These are phyloP conservation scores for Pentamera pediparva DNA, from an alignment of 53 echinoderm and acorn worm genomes.

Conservation along the genomic window DNA sequence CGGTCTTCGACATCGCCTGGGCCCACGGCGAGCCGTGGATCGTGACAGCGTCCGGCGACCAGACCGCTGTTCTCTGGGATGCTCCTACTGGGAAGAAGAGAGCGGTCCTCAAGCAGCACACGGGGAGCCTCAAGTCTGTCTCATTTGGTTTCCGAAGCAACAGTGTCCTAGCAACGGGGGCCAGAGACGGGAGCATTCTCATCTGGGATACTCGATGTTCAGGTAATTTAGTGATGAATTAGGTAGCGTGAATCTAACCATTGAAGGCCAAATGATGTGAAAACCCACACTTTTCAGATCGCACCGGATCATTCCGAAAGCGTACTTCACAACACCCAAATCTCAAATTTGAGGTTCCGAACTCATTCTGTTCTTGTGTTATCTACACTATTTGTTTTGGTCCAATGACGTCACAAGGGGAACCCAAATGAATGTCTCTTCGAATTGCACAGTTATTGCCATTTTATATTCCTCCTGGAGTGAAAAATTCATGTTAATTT, in stretches of 20 bases:
- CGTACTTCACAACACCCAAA: too few relatives aligned
- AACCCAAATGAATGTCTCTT: too few relatives aligned
- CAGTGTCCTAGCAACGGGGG: slow-evolving; percentile 74
- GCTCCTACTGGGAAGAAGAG: slow-evolving; percentile 38
- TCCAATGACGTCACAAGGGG: too few relatives aligned
- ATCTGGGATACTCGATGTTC: slow-evolving; percentile 72
- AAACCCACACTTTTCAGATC: too few relatives aligned
- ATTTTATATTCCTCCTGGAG: too few relatives aligned
- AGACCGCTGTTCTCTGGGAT: slow-evolving; percentile 95
- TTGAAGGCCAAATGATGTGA: not conserved
- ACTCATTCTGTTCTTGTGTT: too few relatives aligned
- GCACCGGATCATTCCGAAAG: too few relatives aligned
- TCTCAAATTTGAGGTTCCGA: too few relatives aligned
- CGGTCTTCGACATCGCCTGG: slow-evolving; percentile 94
- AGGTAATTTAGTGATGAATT: not conserved
- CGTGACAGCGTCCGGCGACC: slow-evolving; percentile 95
- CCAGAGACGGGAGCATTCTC: slow-evolving; percentile 90
- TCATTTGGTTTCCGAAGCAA: slow-evolving; percentile 61
- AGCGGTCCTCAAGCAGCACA: slow-evolving; percentile 75
- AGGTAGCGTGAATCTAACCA: not conserved
- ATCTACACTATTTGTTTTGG: too few relatives aligned
- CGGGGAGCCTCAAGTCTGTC: slow-evolving; percentile 87
- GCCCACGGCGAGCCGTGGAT: slow-evolving; percentile 59
- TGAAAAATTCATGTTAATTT: too few relatives aligned
- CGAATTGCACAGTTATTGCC: too few relatives aligned